Evolutionary conservation across 2,797 vertebrate species (phyloP).

Genomic region (Diplodus puntazzo): DNA sequence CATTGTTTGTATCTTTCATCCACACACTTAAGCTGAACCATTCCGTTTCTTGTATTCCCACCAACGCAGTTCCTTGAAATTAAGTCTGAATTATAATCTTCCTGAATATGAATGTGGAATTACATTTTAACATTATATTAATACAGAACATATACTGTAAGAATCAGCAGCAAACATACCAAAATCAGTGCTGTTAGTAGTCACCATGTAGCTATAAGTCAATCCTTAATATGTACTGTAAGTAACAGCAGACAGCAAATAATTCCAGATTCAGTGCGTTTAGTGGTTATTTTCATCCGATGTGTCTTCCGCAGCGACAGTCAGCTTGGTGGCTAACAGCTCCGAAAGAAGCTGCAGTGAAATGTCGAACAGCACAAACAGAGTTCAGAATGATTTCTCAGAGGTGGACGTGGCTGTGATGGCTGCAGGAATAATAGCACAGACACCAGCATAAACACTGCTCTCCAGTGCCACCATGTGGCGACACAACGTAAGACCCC

Average conservation of each 20-base stretch:
- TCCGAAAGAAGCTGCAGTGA: constrained; percentile 8
- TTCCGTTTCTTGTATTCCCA: neutral
- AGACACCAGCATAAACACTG: constrained; percentile 44
- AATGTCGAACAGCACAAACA: constrained; percentile 18
- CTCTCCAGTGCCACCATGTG: constrained; percentile 79
- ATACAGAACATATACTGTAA: too few relatives aligned
- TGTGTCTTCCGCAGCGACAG: neutral
- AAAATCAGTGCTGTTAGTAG: neutral
- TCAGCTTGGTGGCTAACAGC: constrained; percentile 24
- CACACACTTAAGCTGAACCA: neutral
- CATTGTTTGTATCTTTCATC: neutral
- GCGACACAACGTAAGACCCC: constrained; percentile 13
- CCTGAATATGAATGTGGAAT: constrained; percentile 5
- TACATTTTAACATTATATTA: neutral
- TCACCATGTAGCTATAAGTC: neutral
- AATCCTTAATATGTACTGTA: neutral
- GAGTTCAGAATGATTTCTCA: constrained; percentile 40
- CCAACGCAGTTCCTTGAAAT: neutral
- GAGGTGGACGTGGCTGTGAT: constrained; percentile 43
- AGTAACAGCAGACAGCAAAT: constrained; percentile 1
- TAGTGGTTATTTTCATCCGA: neutral
- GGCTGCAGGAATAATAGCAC: constrained; percentile 35
- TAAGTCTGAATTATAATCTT: neutral
- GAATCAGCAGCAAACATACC: neutral
- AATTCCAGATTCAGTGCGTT: neutral